Evolutionary conservation across 2,888 invertebrate genomes (phyloP).

Genomic region (Priapulus caudatus): DNA sequence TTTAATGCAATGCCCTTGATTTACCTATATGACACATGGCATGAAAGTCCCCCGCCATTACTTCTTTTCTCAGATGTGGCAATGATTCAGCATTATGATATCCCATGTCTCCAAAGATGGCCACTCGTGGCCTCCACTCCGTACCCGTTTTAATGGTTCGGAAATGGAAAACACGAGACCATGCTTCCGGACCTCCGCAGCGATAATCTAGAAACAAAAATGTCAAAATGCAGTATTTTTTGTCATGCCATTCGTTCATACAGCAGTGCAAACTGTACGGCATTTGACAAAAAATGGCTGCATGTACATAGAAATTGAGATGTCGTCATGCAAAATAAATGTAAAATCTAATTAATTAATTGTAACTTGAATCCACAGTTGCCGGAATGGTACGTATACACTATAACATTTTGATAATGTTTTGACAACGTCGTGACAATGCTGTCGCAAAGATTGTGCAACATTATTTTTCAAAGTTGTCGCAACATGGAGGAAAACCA

Average conservation of each 20-base stretch:
- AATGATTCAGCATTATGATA: conserved; percentile 78
- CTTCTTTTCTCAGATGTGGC: conserved; percentile 67
- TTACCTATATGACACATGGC: too few relatives aligned
- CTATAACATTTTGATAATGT: too few relatives aligned
- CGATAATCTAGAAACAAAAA: neutral
- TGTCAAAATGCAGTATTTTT: neutral
- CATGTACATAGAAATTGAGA: too few relatives aligned
- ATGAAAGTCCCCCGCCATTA: conserved; percentile 50
- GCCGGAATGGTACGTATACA: too few relatives aligned
- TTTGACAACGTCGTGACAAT: too few relatives aligned
- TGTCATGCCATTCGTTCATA: neutral
- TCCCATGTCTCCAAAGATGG: conserved; percentile 51
- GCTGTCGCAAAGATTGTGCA: too few relatives aligned
- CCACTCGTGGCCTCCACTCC: conserved; percentile 17
- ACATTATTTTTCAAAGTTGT: too few relatives aligned
- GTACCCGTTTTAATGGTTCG: conserved; percentile 14
- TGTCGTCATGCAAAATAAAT: too few relatives aligned
- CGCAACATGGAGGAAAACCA: too few relatives aligned
- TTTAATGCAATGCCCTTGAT: too few relatives aligned
- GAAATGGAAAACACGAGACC: conserved; percentile 15
- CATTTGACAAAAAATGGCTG: neutral
- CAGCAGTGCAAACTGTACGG: neutral
- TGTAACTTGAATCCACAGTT: too few relatives aligned
- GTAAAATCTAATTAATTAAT: neutral
- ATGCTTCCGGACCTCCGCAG: conserved; percentile 19